Percentiles rank a stretch among this genome's conserved stretches.
These are phyloP conservation scores for Microctenopoma steveboyesi DNA, from an alignment of 2,797 vertebrate genomes.

Conservation along the genomic window DNA sequence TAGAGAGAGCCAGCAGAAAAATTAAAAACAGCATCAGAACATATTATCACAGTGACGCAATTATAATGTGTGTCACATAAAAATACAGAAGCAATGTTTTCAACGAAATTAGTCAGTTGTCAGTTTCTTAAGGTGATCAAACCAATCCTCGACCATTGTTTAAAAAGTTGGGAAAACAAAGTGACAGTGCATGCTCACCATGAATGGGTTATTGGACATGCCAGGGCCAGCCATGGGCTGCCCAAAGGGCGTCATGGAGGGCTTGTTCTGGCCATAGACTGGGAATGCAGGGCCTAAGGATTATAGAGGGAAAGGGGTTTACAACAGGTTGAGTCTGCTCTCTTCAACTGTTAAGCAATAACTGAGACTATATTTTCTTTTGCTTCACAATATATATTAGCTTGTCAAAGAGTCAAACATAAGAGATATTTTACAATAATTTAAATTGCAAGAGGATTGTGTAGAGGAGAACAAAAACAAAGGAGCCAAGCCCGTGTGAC, in stretches of 20 bases:
- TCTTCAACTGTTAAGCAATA: conserved; percentile 1
- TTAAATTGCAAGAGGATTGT: conserved; percentile 9
- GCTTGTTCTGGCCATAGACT: conserved; percentile 92
- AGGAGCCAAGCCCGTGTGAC: conserved; percentile 20
- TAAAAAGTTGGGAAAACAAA: conserved; percentile 2
- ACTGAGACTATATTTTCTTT: not conserved
- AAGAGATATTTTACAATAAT: conserved; percentile 4
- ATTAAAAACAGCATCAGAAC: conserved; percentile 1
- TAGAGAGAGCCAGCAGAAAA: not conserved
- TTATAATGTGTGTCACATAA: not conserved
- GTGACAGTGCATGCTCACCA: conserved; percentile 83
- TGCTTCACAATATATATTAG: conserved; percentile 11
- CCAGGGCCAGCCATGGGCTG: conserved; percentile 89
- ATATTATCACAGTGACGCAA: not conserved
- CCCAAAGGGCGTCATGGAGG: conserved; percentile 91
- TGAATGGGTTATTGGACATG: conserved; percentile 96
- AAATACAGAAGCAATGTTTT: not conserved
- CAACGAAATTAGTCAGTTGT: not conserved
- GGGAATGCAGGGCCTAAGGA: conserved; percentile 89
- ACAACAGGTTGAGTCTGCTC: conserved; percentile 17
- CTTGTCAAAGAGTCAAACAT: not conserved
- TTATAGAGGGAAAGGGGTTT: conserved; percentile 28
- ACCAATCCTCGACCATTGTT: not conserved
- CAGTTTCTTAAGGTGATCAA: not conserved
- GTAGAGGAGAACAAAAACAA: conserved; percentile 5